phyloP scores from a whole-genome alignment of 2,113 vertebrate genomes.

The Burhinus oedicnemus region DNA sequence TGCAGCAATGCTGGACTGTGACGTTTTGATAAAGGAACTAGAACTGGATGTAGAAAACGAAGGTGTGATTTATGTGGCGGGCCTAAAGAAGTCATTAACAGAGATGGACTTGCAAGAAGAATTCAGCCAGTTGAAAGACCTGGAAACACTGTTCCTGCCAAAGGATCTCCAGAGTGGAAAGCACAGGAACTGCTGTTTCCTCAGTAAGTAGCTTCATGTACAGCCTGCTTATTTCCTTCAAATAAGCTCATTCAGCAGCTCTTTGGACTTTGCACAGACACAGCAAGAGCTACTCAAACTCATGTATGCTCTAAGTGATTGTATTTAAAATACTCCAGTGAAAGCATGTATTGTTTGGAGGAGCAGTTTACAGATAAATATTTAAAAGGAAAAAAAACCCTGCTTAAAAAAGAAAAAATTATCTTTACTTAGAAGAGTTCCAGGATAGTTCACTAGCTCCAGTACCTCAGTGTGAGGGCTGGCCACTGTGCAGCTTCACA shows the following conservation, averaged over 20 bases:
- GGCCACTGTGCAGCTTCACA: background rate
- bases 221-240: background rate
- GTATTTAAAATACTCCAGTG: background rate
- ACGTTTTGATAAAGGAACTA: constrained; percentile 75
- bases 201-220: constrained; percentile 79
- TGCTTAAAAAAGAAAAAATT: background rate
- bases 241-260: background rate
- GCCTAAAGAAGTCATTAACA: constrained; percentile 63
- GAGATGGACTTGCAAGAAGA: constrained; percentile 73
- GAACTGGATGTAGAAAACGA: constrained; percentile 76
- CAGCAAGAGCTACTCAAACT: background rate
- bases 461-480: background rate
- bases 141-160: constrained; percentile 75
- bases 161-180: constrained; percentile 67
- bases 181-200: constrained; percentile 73
- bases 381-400: background rate
- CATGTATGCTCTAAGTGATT: background rate
- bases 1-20: constrained; percentile 80
- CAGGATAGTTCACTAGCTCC: background rate
- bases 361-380: background rate
- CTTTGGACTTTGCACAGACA: background rate
- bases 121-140: constrained; percentile 72
- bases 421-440: background rate
- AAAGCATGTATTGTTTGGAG: background rate
- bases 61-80: constrained; percentile 76